Evolutionary conservation across 2,888 invertebrate genomes (phyloP), one percentile per base, ranked within the genome.

Genomic region (Nematopogon swammerdamellus): DNA sequence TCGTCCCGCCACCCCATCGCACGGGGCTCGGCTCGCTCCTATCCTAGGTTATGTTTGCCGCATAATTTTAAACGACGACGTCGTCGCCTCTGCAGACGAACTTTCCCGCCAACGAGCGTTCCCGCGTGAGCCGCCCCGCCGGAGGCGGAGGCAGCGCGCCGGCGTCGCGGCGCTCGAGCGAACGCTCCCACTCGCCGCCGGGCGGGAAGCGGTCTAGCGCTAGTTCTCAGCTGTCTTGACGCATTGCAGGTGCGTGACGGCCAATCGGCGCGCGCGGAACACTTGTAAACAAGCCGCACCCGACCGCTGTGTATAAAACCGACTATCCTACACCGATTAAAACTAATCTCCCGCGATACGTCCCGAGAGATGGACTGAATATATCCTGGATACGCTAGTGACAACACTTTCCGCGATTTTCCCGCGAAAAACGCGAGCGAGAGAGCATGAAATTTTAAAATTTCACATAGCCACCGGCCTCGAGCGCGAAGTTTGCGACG

Each of bases 161-260:
- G 58, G 45, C 46, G 47, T 58, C 62, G 61, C 63, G 61, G 60
- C 63, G 65, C 63, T 63, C 63, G 46, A 45, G 59, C 60, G 61
- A 60, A 59, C 59, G 62, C 60, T 57, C 57, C n/a, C n/a, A n/a
- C n/a, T n/a, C n/a, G n/a, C n/a, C n/a, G n/a, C n/a, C n/a, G n/a
- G 60, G 60, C 43, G 43, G 43, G 43, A 18, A 44, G 19, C 44
- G 44, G 44, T 19, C 50, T 50, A 50, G 50, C 50, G 50, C 43
- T 3, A 18, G 16, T 44, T 44, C 29, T 46, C 66, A n/a, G n/a
- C n/a, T n/a, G n/a, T 74, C 75, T 82, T 89, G 89, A 88, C 89
- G 89, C 88, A 89, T 88, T 89, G 89, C 89, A 88, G 90, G 89
- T 89, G 86, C 85, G 85, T 84, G 81, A 71, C 81, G 82, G 82